Conservation (phyloP, 2,888 invertebrate species). For the Lithophane leautieri region DNA sequence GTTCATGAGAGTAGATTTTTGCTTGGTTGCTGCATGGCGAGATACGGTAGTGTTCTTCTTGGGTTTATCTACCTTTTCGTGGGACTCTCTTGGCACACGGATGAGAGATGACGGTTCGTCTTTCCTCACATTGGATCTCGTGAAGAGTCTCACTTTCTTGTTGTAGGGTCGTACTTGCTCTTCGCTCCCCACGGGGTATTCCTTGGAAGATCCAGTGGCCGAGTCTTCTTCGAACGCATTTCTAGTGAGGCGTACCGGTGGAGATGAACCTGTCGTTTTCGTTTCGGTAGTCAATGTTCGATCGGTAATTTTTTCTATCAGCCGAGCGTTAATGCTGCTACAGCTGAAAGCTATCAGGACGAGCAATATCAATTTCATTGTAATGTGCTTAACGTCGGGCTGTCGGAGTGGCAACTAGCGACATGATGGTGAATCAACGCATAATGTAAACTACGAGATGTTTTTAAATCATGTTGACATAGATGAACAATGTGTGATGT, state of each 20-base stretch:
- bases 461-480: constrained; percentile 76
- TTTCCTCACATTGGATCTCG: constrained; percentile 34
- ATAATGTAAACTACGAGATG: constrained; percentile 80
- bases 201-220: constrained; percentile 65
- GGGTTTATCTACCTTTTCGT: constrained; percentile 48
- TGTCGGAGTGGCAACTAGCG: constrained; percentile 73
- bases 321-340: constrained; percentile 67
- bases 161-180: constrained; percentile 63
- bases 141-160: constrained; percentile 62
- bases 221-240: constrained; percentile 67
- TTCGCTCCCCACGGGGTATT: constrained; percentile 64
- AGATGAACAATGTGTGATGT: constrained; percentile 73
- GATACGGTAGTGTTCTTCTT: constrained; percentile 43
- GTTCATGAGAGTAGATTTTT: constrained; percentile 72
- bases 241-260: constrained; percentile 70
- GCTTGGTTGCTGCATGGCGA: constrained; percentile 32
- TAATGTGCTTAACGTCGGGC: constrained; percentile 66
- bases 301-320: constrained; percentile 72
- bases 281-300: constrained; percentile 66
- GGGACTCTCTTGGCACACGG: constrained; percentile 64
- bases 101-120: constrained; percentile 8
- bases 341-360: constrained; percentile 63
- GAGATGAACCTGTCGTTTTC: constrained; percentile 65
- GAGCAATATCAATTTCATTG: constrained; percentile 72
- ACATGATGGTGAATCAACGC: constrained; percentile 70